Evolutionary conservation across 2,797 vertebrate species (phyloP), one percentile per base, ranked within the genome.

Genomic region (Cryptoprocta ferox): DNA sequence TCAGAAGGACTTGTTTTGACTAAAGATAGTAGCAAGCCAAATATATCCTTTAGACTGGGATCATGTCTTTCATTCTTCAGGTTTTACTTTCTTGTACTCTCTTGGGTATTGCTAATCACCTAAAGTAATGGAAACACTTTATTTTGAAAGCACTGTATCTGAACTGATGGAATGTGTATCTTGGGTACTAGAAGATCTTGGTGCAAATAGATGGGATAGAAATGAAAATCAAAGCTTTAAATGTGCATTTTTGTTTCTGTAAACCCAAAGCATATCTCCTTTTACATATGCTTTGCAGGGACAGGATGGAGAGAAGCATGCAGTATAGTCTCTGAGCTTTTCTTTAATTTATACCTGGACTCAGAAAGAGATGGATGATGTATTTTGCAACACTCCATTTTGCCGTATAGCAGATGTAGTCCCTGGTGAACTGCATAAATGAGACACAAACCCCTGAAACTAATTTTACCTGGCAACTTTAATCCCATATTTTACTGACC

Each of bases 51-150:
- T 71, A 75, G 30, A 73, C 14, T 19, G 10, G 32, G 11, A 86
- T 78, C 45, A 21, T 10, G 28, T 68, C n/a, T 87, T 81, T 84
- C 92, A 61, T 59, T 50, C 91, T 45, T 59, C 14, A 26, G 14
- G 37, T 53, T 75, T 73, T 66, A 76, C 18, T 63, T 50, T 89
- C 39, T 30, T 21, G 30, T 19, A 68, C 24, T 75, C 37, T 93
- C 63, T 75, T 48, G n/a, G 16, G 37, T 91, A 81, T 28, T 89
- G 37, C 63, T 88, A 85, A 61, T 78, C 79, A 81, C 48, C 32
- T 71, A 91, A 86, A 93, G 35, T 71, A 91, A 80, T 56, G 11
- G n/a, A 84, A 95, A 95, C 16, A 71, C 88, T 94, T 84, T 83
- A 68, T 84, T 95, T 71, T 86, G 50, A 96, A 96, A 83, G 14